Evolutionary conservation across 2,888 invertebrate genomes (phyloP).

Genomic region (Drosophila anomelani): DNA sequence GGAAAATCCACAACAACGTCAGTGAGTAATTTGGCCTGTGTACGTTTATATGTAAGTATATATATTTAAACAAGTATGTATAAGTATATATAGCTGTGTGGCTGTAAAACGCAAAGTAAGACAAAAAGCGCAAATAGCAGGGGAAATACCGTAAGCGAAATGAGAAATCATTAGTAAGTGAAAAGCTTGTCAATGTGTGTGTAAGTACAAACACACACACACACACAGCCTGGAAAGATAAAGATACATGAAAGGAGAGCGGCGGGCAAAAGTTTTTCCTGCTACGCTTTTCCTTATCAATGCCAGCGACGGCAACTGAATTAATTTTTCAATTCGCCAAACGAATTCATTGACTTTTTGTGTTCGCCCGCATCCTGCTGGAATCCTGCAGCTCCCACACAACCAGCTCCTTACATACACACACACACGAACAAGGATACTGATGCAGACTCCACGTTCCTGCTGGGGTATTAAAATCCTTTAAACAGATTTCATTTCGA

Average conservation of each 20-base stretch:
- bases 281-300: constrained; percentile 71
- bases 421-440: constrained; percentile 15
- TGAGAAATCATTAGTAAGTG: constrained; percentile 80
- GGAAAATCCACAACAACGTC: constrained; percentile 76
- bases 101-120: constrained; percentile 71
- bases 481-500: constrained; percentile 82
- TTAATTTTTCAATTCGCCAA: constrained; percentile 83
- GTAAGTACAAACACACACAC: constrained; percentile 28
- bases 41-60: neutral
- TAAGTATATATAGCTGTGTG: constrained; percentile 16
- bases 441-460: constrained; percentile 68
- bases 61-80: neutral
- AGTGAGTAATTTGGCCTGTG: constrained; percentile 70
- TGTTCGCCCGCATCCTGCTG: constrained; percentile 49
- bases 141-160: constrained; percentile 78
- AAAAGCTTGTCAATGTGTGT: constrained; percentile 59
- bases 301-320: constrained; percentile 78
- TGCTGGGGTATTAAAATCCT: constrained; percentile 80
- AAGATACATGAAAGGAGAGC: constrained; percentile 71
- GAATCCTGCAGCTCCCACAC: constrained; percentile 29
- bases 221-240: constrained; percentile 48
- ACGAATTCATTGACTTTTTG: constrained; percentile 82
- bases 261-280: constrained; percentile 71
- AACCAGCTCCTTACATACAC: constrained; percentile 10
- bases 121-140: constrained; percentile 77